phyloP scores from a whole-genome alignment of 2,113 vertebrate species.

The Equus przewalskii region DNA sequence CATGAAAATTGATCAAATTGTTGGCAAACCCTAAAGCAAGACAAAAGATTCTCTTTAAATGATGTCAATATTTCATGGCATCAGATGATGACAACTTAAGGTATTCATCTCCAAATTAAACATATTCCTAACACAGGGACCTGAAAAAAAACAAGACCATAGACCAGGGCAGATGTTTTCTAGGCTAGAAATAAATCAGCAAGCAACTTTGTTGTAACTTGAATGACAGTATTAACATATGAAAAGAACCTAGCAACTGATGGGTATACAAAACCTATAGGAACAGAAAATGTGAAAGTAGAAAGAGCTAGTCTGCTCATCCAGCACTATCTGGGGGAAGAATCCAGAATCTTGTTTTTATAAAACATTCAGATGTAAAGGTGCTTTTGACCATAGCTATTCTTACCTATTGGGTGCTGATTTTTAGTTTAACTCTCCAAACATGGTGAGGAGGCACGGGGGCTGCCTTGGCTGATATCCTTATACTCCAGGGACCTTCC shows the following conservation, averaged over 20 bases:
- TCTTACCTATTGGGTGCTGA: background rate
- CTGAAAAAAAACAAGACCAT: background rate
- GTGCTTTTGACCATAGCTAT: background rate
- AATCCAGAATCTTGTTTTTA: background rate
- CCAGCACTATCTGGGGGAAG: background rate
- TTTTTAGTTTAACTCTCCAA: background rate
- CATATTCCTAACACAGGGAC: background rate
- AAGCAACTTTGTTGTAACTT: background rate
- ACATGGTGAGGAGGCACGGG: accelerated
- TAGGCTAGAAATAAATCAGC: background rate
- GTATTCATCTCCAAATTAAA: background rate
- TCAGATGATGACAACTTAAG: background rate
- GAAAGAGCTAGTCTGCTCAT: background rate
- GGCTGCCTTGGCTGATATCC: background rate
- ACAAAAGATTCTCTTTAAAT: background rate
- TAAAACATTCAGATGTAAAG: background rate
- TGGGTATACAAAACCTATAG: background rate
- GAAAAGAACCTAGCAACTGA: background rate
- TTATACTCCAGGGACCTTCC: background rate
- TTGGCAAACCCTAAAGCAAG: background rate
- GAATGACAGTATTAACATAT: background rate
- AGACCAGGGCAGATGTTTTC: background rate
- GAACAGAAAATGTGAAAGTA: background rate
- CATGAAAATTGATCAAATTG: background rate
- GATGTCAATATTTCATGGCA: background rate